Evolutionary conservation across 2,888 invertebrate genomes (phyloP).

Genomic region (Epirrita christyi): DNA sequence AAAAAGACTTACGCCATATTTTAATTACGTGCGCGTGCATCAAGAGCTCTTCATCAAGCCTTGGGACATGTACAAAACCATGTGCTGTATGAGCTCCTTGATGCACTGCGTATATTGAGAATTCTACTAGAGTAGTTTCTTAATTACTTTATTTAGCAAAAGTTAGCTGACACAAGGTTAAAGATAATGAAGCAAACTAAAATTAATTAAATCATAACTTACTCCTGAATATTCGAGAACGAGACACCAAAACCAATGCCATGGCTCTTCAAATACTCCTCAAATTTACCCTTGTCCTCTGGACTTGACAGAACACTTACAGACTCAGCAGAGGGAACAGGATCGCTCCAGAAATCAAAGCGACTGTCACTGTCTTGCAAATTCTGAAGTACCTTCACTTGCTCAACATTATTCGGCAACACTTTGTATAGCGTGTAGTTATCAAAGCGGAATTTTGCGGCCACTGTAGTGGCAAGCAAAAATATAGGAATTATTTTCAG

Average conservation of each 20-base stretch:
- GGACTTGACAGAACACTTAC: constrained; percentile 76
- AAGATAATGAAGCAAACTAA: too few relatives aligned
- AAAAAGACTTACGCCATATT: not conserved
- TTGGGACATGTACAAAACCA: too few relatives aligned
- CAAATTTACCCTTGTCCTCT: constrained; percentile 58
- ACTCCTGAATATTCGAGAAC: constrained; percentile 80
- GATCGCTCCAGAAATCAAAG: constrained; percentile 77
- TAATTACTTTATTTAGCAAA: too few relatives aligned
- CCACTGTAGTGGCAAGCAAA: constrained; percentile 31
- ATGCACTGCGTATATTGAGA: too few relatives aligned
- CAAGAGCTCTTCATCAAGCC: too few relatives aligned
- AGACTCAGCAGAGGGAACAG: constrained; percentile 54
- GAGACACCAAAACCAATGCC: constrained; percentile 68
- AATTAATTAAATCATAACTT: constrained; percentile 45
- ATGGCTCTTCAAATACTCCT: constrained; percentile 57
- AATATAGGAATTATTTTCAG: constrained; percentile 35
- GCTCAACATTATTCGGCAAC: constrained; percentile 71
- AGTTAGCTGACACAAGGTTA: too few relatives aligned
- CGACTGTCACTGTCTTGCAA: constrained; percentile 67
- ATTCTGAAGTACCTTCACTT: constrained; percentile 75
- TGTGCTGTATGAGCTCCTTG: too few relatives aligned
- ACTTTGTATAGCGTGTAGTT: constrained; percentile 82
- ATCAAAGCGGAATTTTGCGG: constrained; percentile 62
- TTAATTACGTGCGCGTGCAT: too few relatives aligned
- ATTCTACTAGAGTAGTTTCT: too few relatives aligned